A percentile compares a stretch with the other conserved stretches of the same genome.
phyloP scores from a whole-genome alignment of 2,797 vertebrate species.

The Periophthalmus magnuspinnatus region DNA sequence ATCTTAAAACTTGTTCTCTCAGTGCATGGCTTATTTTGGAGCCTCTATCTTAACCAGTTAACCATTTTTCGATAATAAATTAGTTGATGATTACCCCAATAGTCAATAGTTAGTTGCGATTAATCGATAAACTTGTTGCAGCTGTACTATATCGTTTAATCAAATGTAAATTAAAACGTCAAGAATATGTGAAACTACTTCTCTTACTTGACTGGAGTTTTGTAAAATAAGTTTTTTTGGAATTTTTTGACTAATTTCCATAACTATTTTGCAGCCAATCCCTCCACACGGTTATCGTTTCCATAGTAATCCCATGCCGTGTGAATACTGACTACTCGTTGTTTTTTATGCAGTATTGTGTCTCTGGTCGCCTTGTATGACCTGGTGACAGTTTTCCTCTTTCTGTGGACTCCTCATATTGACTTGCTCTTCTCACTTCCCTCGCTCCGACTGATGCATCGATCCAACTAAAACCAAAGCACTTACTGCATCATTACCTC shows the following conservation, averaged over 20 bases:
- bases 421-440: slow-evolving; percentile 8
- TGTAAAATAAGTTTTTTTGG: background rate
- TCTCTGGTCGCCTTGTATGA: background rate
- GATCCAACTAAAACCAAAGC: slow-evolving; percentile 29
- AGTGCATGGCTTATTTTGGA: no score
- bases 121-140: no score
- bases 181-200: no score
- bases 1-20: no score
- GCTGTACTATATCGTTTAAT: no score
- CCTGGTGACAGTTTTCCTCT: background rate
- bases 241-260: no score
- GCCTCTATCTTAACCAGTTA: no score
- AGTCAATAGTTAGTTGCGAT: no score
- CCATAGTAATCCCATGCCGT: background rate
- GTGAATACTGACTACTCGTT: background rate
- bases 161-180: no score
- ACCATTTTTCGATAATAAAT: no score
- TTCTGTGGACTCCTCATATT: background rate
- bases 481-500: slow-evolving; percentile 37
- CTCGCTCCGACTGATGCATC: slow-evolving; percentile 14
- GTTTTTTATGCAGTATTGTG: background rate
- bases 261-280: no score
- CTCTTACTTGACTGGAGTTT: background rate
- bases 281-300: background rate
- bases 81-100: no score